Base-by-base conservation (phyloP, 2,888 invertebrate species). In the Cryptus armator region DNA sequence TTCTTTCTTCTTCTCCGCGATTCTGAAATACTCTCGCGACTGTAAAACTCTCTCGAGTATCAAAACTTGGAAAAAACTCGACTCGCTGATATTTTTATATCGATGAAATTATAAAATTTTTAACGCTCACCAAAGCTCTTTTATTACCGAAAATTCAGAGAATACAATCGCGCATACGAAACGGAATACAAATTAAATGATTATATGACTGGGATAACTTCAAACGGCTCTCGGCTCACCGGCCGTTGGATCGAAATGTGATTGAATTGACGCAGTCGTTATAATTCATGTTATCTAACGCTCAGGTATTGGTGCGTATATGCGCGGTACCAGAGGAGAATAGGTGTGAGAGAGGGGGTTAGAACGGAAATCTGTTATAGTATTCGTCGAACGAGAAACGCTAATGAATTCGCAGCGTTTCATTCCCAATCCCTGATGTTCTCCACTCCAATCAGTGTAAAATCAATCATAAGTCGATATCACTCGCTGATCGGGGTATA, bases 71-170 rank as follows among this genome's bases (percentile, higher is more conserved):
- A 7, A 16, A 10, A 44, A 12, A 29, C 46, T 16, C 24, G 32
- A 51, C 51, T 7, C 37, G 37, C 37, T 7, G 51, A 51, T 16
- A 37, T 81, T 86, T 87, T 89, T 66, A 88, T 88, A 90, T 90
- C 84, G 86, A 86, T 70, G 85, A 76, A 70, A 88, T 90, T 88
- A 88, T 89, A 86, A 89, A 85, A 85, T 86, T 89, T 89, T 89
- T 87, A 90, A 90, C 87, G 90, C 86, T 75, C 84, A 62, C 87
- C 86, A 85, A 68, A 82, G 68, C 81, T 87, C n/a, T 24, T 90
- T 89, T 89, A 89, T 89, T 86, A 76, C 66, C 51, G 32, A 68
- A 78, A 46, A 46, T 56, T 62, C 37, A 24, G n/a, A 10, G 9
- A 32, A 37, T 32, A 37, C 72, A n/a, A 19, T 75, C 48, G 64